Evolutionary conservation across 92 coral and sea anemone genomes (phyloP), one percentile per base, ranked within the genome.

Genomic region (Parazoanthus swiftii): DNA sequence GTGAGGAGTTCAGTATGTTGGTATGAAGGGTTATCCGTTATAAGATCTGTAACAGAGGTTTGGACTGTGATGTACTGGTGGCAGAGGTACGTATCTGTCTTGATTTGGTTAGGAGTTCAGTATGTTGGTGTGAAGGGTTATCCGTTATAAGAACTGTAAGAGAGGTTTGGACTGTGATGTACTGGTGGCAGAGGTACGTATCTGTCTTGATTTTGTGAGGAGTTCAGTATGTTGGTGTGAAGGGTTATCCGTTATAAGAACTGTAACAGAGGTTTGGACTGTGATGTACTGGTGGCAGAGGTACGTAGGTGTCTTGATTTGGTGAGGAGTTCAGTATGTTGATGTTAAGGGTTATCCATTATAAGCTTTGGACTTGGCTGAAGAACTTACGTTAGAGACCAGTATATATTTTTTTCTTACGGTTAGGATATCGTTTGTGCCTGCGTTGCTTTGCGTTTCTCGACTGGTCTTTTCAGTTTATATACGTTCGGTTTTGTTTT

Each of bases 201-300:
- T 0, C 6, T 25, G 48, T n/a, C 23, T 33, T n/a, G 7, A 26
- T 80, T 16, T 14, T 0, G 68, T 18, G 68, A 63, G 16, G 58
- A 51, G 58, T 51, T 51, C 7, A 51, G 76, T 81, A 97, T 97
- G 96, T 97, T 90, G 98, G 98, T 54, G 98, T 94, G 13, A 97
- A 97, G 81, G 99, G 99, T 42, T 94, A 92, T 42, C 92, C 95
- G 4, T 39, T 39, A 39, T 29, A 92, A 93, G 74, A 92, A 91
- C 39, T 95, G 93, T 56, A 97, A 97, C 88, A 88, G 98, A 77
- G 99, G 97, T 10, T 82, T 97, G 86, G 99, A 97, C 85, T 95
- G 98, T 74, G 98, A 97, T 89, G 99, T 97, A 37, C 96, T 97
- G 25, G 99, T 97, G 21, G 99, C 97, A 76, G 98, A 97, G 96